Conservation (phyloP, 2,113 vertebrate genomes). For the Phaethon lepturus region DNA sequence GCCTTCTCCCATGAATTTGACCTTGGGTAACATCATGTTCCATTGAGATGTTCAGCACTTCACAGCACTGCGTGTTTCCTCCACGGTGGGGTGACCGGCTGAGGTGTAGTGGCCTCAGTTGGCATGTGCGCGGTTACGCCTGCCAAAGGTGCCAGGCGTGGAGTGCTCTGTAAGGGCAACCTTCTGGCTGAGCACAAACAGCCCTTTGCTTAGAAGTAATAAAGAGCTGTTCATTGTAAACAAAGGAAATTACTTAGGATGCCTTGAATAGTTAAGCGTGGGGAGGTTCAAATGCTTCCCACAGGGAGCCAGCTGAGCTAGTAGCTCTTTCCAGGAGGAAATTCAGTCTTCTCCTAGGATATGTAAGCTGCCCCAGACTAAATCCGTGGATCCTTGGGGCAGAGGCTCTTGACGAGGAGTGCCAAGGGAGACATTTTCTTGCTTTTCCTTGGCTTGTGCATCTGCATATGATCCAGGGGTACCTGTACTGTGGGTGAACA, state of each 20-base stretch:
- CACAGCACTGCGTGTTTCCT: not conserved
- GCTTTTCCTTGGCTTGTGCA: not conserved
- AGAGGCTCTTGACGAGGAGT: not conserved
- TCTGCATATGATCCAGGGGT: not conserved
- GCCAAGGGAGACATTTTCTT: not conserved
- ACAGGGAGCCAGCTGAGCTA: not conserved
- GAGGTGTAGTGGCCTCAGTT: not conserved
- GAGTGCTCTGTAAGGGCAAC: not conserved
- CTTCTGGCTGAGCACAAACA: not conserved
- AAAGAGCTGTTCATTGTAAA: not conserved
- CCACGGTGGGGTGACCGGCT: rapidly evolving
- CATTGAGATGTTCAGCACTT: not conserved
- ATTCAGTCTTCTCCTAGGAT: not conserved
- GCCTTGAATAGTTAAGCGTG: not conserved
- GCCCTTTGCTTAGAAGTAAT: not conserved
- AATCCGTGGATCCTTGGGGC: not conserved
- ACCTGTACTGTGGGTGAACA: not conserved
- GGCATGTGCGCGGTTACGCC: not conserved
- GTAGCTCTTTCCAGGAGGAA: not conserved
- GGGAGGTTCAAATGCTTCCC: not conserved
- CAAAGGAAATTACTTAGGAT: not conserved
- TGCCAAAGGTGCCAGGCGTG: not conserved
- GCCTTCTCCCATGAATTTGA: not conserved
- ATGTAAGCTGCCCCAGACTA: not conserved
- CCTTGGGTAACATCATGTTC: no score